These are phyloP conservation scores for Drosophila kuntzei DNA, from an alignment of 2,888 invertebrate genomes.

Conservation along the genomic window DNA sequence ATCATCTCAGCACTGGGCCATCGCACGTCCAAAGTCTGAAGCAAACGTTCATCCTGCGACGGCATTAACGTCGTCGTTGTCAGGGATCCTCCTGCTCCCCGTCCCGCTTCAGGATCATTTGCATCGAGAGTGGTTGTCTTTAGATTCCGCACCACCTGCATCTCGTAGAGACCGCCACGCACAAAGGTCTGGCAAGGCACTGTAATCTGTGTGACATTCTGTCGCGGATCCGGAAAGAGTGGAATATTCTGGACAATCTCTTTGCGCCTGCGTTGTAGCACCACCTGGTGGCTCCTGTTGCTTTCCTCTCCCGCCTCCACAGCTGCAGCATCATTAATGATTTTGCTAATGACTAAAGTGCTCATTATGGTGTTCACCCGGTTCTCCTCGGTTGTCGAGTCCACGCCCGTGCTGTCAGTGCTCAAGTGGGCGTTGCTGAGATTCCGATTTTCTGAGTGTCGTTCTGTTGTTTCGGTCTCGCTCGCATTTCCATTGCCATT, in stretches of 20 bases:
- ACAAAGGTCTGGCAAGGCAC: conserved; percentile 84
- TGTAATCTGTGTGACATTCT: conserved; percentile 83
- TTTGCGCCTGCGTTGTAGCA: conserved; percentile 76
- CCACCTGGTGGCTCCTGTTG: conserved; percentile 35
- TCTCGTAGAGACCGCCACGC: conserved; percentile 83
- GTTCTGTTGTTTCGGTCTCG: conserved; percentile 12
- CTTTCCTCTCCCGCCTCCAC: conserved; percentile 35
- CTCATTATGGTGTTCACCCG: conserved; percentile 81
- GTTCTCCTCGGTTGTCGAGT: conserved; percentile 28
- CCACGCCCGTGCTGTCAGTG: conserved; percentile 33
- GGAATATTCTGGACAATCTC: conserved; percentile 84
- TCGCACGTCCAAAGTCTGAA: conserved; percentile 89
- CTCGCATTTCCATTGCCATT: conserved; percentile 10
- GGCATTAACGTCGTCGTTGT: conserved; percentile 81
- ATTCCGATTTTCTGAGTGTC: conserved; percentile 25
- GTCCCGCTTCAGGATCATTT: background rate
- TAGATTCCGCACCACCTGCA: conserved; percentile 82
- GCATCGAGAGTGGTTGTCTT: conserved; percentile 63
- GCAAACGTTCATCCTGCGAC: conserved; percentile 81
- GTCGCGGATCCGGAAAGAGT: conserved; percentile 83
- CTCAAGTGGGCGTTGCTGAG: conserved; percentile 59
- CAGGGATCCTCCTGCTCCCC: conserved; percentile 25
- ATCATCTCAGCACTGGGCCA: conserved; percentile 92
- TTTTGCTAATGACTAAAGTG: conserved; percentile 84
- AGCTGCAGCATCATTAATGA: conserved; percentile 75